A percentile compares a stretch with the other conserved stretches of the same genome.
Conservation (phyloP, 1,140 invertebrate genomes). For the Drosophila malerkotliana region DNA sequence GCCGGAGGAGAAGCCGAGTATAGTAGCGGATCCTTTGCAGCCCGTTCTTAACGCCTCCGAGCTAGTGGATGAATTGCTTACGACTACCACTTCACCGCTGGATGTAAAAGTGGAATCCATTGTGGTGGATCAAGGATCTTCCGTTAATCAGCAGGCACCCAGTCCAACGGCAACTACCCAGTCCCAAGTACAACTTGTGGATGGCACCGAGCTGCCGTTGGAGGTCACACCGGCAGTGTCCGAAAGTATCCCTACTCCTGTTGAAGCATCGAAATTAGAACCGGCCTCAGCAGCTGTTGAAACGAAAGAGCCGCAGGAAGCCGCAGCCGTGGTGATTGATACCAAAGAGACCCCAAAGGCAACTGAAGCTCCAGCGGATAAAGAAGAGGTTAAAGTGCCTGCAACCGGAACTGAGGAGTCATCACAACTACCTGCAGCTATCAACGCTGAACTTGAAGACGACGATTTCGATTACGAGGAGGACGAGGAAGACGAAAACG, state of each 20-base stretch:
- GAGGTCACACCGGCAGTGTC: slow-evolving; percentile 36
- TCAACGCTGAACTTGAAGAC: slow-evolving; percentile 35
- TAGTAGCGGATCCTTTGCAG: neutral
- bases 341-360: slow-evolving; percentile 1
- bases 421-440: neutral
- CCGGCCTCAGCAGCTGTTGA: neutral
- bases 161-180: slow-evolving; percentile 47
- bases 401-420: neutral
- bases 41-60: slow-evolving; percentile 64
- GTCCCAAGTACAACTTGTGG: slow-evolving; percentile 56
- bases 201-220: slow-evolving; percentile 67
- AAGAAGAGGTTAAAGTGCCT: neutral
- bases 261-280: neutral
- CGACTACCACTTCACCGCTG: slow-evolving; percentile 66
- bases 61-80: slow-evolving; percentile 30
- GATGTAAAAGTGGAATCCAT: slow-evolving; percentile 48
- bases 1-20: neutral
- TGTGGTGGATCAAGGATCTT: slow-evolving; percentile 53
- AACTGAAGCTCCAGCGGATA: neutral
- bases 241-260: slow-evolving; percentile 5
- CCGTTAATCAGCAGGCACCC: slow-evolving; percentile 21
- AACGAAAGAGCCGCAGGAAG: neutral
- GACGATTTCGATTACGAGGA: slow-evolving; percentile 54
- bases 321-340: slow-evolving; percentile 3
- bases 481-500: slow-evolving; percentile 27